Base-by-base conservation (phyloP, 1,140 invertebrate genomes). In the Thrips palmi region DNA sequence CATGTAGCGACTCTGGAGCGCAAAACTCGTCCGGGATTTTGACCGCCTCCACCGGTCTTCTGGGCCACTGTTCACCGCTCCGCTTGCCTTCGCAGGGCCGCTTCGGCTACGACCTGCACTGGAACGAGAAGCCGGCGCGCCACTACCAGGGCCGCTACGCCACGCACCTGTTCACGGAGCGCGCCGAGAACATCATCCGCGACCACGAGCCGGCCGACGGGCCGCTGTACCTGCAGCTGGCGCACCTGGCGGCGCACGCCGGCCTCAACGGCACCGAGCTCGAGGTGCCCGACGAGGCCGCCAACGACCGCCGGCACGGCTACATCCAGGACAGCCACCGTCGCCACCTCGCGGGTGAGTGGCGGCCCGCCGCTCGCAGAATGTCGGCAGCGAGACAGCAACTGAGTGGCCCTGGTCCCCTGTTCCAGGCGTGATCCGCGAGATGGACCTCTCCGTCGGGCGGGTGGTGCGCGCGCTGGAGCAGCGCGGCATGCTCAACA, bases 391-490 rank as follows among this genome's bases (percentile, higher is more conserved):
- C n/a, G n/a, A n/a, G n/a, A 27, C 24, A 27, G 24, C n/a, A n/a
- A 27, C 24, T n/a, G n/a, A 27, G 24, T 27, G n/a, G n/a, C n/a
- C 39, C 40, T 40, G 21, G 14, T 30, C 42, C 33, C 44, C 45
- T 47, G 46, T 49, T 45, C 37, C 43, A 77, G 76, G 61, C 27
- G 77, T 81, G 72, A 61, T 81, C 4, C 60, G 67, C 8, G 69
- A 68, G 46, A 48, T 83, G 36, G 79, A 84, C 52, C 66, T 73
- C 34, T 74, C 74, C 18, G 60, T 84, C 4, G 77, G 76, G 4
- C 46, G 53, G 8, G 60, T 82, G 7, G 59, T 78, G n/a, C 49
- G 62, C 33, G 62, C 68, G 8, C 53, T 84, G 14, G 51, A 65
- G 2, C 49, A 62, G 4, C 60, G 56, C 36, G 59, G 61, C 18